Conservation (phyloP, 2,888 invertebrate species). For the Trachelus iudaicus region DNA sequence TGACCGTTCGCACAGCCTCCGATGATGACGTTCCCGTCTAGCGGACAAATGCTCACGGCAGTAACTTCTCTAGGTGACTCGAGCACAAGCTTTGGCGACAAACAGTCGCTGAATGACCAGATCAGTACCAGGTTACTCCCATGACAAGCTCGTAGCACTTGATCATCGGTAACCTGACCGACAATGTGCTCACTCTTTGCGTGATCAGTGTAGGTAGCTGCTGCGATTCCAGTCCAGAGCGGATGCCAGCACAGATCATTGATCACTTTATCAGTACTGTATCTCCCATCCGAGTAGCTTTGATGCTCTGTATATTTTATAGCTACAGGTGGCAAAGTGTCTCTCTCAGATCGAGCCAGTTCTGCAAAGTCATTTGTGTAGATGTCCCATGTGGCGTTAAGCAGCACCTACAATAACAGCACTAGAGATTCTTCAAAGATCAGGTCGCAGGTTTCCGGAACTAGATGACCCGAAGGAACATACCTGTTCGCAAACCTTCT, state of each 20-base stretch:
- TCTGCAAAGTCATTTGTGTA: slow-evolving; percentile 73
- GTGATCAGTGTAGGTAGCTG: slow-evolving; percentile 74
- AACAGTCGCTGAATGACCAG: slow-evolving; percentile 80
- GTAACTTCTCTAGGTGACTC: slow-evolving; percentile 76
- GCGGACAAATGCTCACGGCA: slow-evolving; percentile 75
- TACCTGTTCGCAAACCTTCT: slow-evolving; percentile 52
- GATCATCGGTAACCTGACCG: slow-evolving; percentile 16
- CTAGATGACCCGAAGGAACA: neutral
- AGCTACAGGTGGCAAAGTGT: slow-evolving; percentile 41
- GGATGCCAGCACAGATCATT: slow-evolving; percentile 78
- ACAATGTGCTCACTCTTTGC: slow-evolving; percentile 48
- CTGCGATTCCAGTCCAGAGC: slow-evolving; percentile 76
- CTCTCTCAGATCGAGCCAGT: slow-evolving; percentile 63
- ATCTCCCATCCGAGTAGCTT: slow-evolving; percentile 52
- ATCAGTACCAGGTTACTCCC: slow-evolving; percentile 76
- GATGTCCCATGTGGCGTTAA: slow-evolving; percentile 67
- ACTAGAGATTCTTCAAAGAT: neutral
- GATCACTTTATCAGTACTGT: slow-evolving; percentile 75
- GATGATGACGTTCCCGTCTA: slow-evolving; percentile 75
- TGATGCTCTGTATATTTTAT: slow-evolving; percentile 49
- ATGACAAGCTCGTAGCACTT: slow-evolving; percentile 67
- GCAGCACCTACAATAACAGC: slow-evolving; percentile 17
- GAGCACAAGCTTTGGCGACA: slow-evolving; percentile 77
- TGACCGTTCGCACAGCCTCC: slow-evolving; percentile 79
- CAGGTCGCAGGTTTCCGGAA: neutral